Percentiles rank a stretch among this genome's conserved stretches.
These are phyloP conservation scores for Ctenomys sociabilis DNA, from an alignment of 2,113 vertebrate species.

Conservation along the genomic window DNA sequence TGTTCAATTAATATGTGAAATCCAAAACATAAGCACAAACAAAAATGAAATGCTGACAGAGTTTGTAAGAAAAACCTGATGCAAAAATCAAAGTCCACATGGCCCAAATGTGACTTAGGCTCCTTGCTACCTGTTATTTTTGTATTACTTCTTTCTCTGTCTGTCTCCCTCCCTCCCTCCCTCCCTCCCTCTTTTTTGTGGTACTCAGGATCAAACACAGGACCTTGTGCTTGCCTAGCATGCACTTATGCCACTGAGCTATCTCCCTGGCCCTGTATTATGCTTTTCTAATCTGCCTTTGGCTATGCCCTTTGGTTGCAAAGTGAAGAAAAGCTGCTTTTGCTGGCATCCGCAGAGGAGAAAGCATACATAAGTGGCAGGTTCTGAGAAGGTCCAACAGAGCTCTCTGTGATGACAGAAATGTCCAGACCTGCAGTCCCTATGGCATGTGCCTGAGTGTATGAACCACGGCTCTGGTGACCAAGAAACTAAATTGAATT, in stretches of 20 bases:
- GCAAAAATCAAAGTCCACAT: conserved; percentile 8
- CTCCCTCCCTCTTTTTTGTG: no score
- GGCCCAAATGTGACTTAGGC: not conserved
- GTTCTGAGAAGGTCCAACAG: not conserved
- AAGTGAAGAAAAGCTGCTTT: conserved; percentile 85
- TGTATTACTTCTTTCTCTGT: conserved; percentile 69
- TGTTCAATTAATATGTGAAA: conserved; percentile 27
- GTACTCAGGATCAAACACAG: no score
- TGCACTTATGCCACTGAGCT: no score
- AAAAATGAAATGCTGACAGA: conserved; percentile 36
- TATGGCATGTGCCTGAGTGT: not conserved
- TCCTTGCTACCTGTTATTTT: not conserved
- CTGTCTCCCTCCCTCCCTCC: no score
- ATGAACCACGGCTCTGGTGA: not conserved
- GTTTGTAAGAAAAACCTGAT: not conserved
- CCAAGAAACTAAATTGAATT: conserved; percentile 8
- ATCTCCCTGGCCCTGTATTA: conserved; percentile 26
- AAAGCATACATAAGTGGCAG: not conserved
- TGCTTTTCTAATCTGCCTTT: conserved; percentile 89
- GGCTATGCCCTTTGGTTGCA: conserved; percentile 86
- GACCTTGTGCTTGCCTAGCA: no score
- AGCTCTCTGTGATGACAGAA: not conserved
- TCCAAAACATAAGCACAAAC: conserved; percentile 15
- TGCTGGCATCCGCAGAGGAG: conserved; percentile 71
- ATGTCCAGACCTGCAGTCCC: not conserved